These are phyloP conservation scores for Oxyura jamaicensis DNA, from an alignment of 2,113 vertebrate genomes.

Conservation along the genomic window DNA sequence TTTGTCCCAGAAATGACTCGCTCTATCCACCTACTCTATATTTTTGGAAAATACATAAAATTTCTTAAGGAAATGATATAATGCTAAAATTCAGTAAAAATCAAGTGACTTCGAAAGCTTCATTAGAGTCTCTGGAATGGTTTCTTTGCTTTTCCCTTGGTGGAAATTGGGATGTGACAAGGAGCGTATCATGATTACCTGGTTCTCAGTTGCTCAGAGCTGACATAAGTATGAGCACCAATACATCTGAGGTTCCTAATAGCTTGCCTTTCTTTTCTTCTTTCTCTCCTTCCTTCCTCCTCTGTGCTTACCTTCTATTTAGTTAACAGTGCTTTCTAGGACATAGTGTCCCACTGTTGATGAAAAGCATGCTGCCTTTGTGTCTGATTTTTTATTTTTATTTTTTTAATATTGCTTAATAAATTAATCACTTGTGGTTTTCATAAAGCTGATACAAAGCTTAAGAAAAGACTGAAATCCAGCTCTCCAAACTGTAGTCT, in stretches of 20 bases:
- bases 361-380: not conserved
- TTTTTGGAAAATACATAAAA: not conserved
- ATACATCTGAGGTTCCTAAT: not conserved
- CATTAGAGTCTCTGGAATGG: not conserved
- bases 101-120: not conserved
- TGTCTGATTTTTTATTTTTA: fast-evolving
- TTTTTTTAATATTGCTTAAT: not conserved
- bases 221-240: not conserved
- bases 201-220: not conserved
- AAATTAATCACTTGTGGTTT: not conserved
- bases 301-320: not conserved
- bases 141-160: not conserved
- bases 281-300: not conserved
- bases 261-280: not conserved
- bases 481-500: not conserved
- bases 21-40: not conserved
- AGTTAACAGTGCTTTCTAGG: not conserved
- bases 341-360: not conserved
- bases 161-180: not conserved
- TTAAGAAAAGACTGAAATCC: not conserved
- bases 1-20: not conserved
- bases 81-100: not conserved
- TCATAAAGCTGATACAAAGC: not conserved
- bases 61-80: not conserved
- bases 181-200: not conserved